Percentiles rank a stretch among this genome's conserved stretches.
Conservation (phyloP, 2,888 invertebrate species). For the Eurytoma californica region DNA sequence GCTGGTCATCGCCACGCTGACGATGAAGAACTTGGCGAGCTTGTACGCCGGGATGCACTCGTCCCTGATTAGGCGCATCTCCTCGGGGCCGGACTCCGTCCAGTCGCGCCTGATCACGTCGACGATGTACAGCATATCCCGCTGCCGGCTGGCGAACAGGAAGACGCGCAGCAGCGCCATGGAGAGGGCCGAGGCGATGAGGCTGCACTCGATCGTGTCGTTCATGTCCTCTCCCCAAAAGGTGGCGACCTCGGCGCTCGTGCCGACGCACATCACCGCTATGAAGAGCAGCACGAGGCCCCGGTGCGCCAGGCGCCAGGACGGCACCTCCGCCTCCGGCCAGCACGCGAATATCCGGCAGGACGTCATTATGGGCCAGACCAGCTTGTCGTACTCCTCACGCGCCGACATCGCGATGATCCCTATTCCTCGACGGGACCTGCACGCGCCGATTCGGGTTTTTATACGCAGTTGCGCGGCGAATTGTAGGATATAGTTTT, state of each 20-base stretch:
- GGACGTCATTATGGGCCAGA: slow-evolving; percentile 58
- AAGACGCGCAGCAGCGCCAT: slow-evolving; percentile 62
- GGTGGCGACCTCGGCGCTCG: slow-evolving; percentile 7
- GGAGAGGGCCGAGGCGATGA: slow-evolving; percentile 61
- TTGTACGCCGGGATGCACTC: slow-evolving; percentile 54
- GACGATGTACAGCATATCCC: slow-evolving; percentile 64
- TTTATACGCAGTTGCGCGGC: too few relatives aligned
- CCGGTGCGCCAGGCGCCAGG: neutral
- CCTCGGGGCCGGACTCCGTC: slow-evolving; percentile 41
- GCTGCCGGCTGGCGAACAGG: slow-evolving; percentile 59
- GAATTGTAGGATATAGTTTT: too few relatives aligned
- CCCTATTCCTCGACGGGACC: too few relatives aligned
- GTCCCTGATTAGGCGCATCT: neutral
- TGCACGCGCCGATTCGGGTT: too few relatives aligned
- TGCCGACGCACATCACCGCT: neutral
- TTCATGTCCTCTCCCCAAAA: slow-evolving; percentile 58
- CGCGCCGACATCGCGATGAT: too few relatives aligned
- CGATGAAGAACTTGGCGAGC: slow-evolving; percentile 65
- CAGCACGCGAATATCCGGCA: slow-evolving; percentile 62
- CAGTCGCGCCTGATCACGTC: slow-evolving; percentile 67
- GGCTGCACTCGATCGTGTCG: slow-evolving; percentile 66
- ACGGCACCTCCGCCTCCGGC: slow-evolving; percentile 55
- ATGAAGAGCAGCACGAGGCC: neutral
- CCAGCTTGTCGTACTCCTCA: too few relatives aligned
- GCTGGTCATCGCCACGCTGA: slow-evolving; percentile 59